A percentile compares a stretch with the other conserved stretches of the same genome.
Evolutionary conservation across 1,140 invertebrate genomes (phyloP).

Genomic region (Scylla paramamosain): DNA sequence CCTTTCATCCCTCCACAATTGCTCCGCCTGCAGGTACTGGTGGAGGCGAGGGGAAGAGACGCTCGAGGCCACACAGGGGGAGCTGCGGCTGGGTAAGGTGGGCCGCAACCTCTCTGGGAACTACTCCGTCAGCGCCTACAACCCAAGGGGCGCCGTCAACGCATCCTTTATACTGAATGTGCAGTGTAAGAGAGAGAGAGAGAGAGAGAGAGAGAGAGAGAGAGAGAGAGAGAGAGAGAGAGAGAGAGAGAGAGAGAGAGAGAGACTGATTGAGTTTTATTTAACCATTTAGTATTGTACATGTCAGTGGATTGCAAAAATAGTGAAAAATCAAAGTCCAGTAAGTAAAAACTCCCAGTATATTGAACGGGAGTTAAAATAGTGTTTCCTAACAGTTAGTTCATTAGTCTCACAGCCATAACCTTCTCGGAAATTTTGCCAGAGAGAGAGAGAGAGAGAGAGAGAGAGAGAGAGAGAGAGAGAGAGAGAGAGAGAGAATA

Average conservation of each 20-base stretch:
- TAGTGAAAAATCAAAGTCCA: no score
- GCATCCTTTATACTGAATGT: slow-evolving; percentile 92
- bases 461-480: slow-evolving; percentile 35
- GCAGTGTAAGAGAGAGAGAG: slow-evolving; percentile 90
- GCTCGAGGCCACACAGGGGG: slow-evolving; percentile 88
- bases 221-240: background rate
- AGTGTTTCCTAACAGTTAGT: no score
- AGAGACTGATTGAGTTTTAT: no score
- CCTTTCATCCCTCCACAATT: background rate
- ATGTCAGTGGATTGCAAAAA: no score
- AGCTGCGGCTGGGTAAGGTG: slow-evolving; percentile 90
- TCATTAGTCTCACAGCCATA: no score
- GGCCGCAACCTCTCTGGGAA: slow-evolving; percentile 90
- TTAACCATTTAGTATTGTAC: no score
- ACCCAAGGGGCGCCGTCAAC: slow-evolving; percentile 90
- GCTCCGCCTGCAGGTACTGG: slow-evolving; percentile 54
- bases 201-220: background rate
- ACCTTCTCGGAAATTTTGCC: no score
- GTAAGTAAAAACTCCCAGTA: no score
- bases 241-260: background rate
- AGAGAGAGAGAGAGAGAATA: background rate
- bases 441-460: background rate
- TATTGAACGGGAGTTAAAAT: no score
- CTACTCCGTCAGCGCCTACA: slow-evolving; percentile 93
- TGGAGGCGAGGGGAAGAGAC: slow-evolving; percentile 74